These are phyloP conservation scores for Brienomyrus longianalis DNA, from an alignment of 2,113 vertebrate species.

Conservation along the genomic window DNA sequence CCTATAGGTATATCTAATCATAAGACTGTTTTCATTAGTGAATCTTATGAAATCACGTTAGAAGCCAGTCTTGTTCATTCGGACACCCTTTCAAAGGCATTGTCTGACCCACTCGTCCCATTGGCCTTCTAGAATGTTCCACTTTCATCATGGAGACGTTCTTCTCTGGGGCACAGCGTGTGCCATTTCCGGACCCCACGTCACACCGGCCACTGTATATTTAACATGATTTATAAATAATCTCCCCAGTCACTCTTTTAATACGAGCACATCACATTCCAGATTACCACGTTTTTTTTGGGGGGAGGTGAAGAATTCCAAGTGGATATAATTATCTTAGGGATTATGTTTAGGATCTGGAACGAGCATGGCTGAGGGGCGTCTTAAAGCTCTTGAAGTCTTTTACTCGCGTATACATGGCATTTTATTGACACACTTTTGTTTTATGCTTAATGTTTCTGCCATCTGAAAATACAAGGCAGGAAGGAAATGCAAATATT, in stretches of 20 bases:
- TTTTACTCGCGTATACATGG: not conserved
- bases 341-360: not conserved
- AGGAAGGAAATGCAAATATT: not conserved
- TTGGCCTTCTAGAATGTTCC: not conserved
- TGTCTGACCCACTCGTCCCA: not conserved
- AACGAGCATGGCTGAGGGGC: not conserved
- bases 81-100: not conserved
- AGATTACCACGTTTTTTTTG: not conserved
- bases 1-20: not conserved
- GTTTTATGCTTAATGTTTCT: not conserved
- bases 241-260: not conserved
- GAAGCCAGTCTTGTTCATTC: not conserved
- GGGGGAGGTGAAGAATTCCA: not conserved
- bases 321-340: not conserved
- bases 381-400: not conserved
- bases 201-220: not conserved
- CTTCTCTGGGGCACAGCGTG: not conserved
- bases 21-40: not conserved
- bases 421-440: not conserved
- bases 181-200: not conserved
- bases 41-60: not conserved
- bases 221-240: conserved; percentile 10
- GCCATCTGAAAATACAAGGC: not conserved
- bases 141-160: not conserved
- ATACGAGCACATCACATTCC: not conserved